Percentiles rank a stretch among this genome's conserved stretches.
These are phyloP conservation scores for Heliconius hermathena DNA, from an alignment of 1,140 invertebrate genomes.

Conservation along the genomic window DNA sequence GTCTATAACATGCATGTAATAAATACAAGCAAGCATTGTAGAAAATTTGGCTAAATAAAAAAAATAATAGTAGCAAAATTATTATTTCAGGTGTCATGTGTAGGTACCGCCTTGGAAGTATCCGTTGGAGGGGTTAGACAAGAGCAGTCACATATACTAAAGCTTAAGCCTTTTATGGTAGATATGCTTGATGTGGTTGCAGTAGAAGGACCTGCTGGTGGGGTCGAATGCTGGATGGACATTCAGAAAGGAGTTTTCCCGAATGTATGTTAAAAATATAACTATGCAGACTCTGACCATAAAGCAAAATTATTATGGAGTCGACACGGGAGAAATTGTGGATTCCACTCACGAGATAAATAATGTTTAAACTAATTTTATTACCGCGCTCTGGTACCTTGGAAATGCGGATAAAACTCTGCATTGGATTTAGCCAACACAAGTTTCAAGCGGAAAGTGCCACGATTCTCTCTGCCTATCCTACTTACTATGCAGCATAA, in stretches of 20 bases:
- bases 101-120: slow-evolving; percentile 66
- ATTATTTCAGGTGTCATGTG: slow-evolving; percentile 83
- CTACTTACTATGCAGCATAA: too few relatives aligned
- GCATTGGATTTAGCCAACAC: too few relatives aligned
- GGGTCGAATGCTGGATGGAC: slow-evolving; percentile 90
- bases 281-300: too few relatives aligned
- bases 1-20: neutral
- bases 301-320: neutral
- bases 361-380: too few relatives aligned
- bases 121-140: slow-evolving; percentile 52
- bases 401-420: too few relatives aligned
- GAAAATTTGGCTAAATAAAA: neutral
- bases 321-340: neutral
- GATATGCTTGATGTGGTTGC: slow-evolving; percentile 87
- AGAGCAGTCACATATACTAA: slow-evolving; percentile 84
- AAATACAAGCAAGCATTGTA: too few relatives aligned
- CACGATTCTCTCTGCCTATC: too few relatives aligned
- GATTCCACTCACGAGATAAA: too few relatives aligned
- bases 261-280: slow-evolving; percentile 73
- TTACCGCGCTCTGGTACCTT: too few relatives aligned
- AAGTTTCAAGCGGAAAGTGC: too few relatives aligned
- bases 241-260: slow-evolving; percentile 87
- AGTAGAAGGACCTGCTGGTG: slow-evolving; percentile 83
- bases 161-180: slow-evolving; percentile 87
- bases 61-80: neutral